Evolutionary conservation across 2,113 vertebrate species (phyloP).

Genomic region (Elephantulus edwardii): DNA sequence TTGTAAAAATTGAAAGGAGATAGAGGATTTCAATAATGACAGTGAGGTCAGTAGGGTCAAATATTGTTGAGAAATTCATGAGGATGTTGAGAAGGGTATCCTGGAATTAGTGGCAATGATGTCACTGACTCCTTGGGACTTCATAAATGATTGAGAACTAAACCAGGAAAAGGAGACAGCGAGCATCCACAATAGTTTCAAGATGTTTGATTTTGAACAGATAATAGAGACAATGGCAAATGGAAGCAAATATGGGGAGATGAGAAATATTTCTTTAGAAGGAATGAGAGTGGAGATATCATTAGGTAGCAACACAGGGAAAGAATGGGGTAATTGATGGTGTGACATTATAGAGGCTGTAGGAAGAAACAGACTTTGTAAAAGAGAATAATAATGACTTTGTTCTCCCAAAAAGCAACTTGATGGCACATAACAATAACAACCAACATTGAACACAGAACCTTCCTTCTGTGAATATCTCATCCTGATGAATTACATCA

Average conservation of each 20-base stretch:
- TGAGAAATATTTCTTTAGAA: neutral
- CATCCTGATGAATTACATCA: neutral
- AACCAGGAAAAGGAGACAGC: neutral
- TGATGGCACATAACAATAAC: no score
- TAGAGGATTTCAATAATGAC: neutral
- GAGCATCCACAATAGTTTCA: neutral
- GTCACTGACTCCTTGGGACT: neutral
- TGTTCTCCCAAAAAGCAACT: no score
- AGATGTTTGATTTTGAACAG: neutral
- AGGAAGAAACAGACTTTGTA: neutral
- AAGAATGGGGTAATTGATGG: neutral
- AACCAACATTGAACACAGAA: no score
- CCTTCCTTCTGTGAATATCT: neutral
- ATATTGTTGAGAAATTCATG: neutral
- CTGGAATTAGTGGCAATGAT: neutral
- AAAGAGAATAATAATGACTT: no score
- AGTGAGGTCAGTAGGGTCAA: neutral
- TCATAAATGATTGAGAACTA: neutral
- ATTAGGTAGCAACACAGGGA: neutral
- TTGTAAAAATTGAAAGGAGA: neutral
- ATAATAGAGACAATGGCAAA: neutral
- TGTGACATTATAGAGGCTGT: neutral
- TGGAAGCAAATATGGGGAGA: neutral
- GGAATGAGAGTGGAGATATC: neutral
- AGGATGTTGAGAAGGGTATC: neutral